These are phyloP conservation scores for Leptosomus discolor DNA, from an alignment of 2,113 vertebrate species.

Conservation along the genomic window DNA sequence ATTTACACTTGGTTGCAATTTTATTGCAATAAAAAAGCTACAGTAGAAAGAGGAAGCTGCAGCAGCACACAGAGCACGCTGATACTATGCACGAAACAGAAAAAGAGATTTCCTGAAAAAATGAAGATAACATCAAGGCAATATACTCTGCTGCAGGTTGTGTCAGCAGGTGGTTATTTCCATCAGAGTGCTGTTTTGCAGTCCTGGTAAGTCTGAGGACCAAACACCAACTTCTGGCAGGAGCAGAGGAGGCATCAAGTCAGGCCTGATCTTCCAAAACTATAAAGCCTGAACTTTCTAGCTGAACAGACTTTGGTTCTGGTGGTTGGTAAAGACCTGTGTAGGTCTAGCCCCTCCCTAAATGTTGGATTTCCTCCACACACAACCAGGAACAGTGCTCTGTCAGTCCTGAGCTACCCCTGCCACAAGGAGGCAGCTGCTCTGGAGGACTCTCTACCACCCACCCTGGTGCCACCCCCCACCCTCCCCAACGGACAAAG, in stretches of 20 bases:
- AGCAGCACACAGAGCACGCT: background rate
- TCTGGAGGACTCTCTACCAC: background rate
- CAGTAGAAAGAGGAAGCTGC: background rate
- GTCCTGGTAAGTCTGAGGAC: background rate
- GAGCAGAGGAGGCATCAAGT: fast-evolving
- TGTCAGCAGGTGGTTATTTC: background rate
- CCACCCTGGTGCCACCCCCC: background rate
- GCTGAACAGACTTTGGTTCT: background rate
- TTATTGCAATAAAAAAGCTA: background rate
- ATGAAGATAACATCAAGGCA: background rate
- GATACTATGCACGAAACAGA: background rate
- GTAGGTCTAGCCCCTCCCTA: background rate
- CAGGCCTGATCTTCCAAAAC: background rate
- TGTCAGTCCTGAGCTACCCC: background rate
- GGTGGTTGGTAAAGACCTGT: background rate
- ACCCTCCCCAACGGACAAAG: background rate
- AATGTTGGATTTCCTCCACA: background rate
- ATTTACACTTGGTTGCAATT: background rate
- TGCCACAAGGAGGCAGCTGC: fast-evolving
- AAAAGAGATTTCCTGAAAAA: background rate
- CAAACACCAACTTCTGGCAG: background rate
- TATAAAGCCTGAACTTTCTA: background rate
- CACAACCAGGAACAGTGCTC: background rate
- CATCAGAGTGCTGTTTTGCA: background rate
- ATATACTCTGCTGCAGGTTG: background rate